Base-by-base conservation (phyloP, 1,140 invertebrate species). In the Ruditapes philippinarum region DNA sequence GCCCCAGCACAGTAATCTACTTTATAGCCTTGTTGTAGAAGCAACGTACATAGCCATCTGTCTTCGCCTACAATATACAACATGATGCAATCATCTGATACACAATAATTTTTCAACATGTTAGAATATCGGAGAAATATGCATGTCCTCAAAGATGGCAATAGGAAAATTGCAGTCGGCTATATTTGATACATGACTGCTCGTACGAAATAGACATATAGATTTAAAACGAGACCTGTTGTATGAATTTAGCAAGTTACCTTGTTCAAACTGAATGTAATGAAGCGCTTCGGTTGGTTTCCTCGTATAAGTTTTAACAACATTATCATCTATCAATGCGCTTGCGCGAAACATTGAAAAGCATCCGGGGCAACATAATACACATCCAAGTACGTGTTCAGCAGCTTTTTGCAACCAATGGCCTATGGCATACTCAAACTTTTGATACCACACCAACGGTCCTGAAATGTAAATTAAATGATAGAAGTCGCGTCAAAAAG, bases 381-480 rank as follows among this genome's bases (percentile, higher is more conserved):
- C 94, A 88, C 94, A 95, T 0, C 94, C 94, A 80, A 95, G 91
- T 31, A 99, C 99, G 94, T 99, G 99, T 96, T 99, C 99, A 0
- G 99, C 99, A 25, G 99, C 98, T 95, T 99, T 99, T 96, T 99
- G 99, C 90, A 99, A 97, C 99, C 99, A 99, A 98, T 99, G 99
- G 92, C 99, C 99, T 95, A 99, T 99, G 78, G 99, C 99, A 94
- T 99, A 99, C 96, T 99, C 99, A 96, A 99, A 99, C 96, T 98
- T 97, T 95, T 99, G 99, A 96, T 99, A 99, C 99, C 99, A 99
- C 74, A 99, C 98, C 98, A 99, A 99, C 7, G 98, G 98, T 70
- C 99, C 99, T 97, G 45, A 65, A 40, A 57, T 2, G 22, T 28
- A 85, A 74, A 22, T 38, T 36, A n/a, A n/a, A n/a, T n/a, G n/a